These are phyloP conservation scores for Rhodinocichla rosea DNA, from an alignment of 2,113 vertebrate genomes.

Conservation along the genomic window DNA sequence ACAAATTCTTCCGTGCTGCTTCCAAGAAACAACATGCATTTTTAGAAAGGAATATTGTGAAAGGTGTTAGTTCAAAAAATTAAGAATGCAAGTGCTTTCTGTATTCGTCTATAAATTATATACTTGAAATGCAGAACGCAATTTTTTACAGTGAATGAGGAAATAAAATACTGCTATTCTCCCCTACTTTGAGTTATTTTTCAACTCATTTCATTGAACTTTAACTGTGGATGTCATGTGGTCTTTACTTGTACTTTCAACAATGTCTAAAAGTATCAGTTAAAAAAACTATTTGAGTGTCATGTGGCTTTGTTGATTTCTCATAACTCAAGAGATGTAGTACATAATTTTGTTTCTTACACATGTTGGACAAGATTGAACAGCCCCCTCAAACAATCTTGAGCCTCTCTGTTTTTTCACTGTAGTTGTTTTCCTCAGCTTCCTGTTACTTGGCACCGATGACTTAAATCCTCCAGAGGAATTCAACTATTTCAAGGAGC, in stretches of 20 bases:
- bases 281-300: background rate
- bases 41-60: background rate
- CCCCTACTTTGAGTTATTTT: background rate
- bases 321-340: background rate
- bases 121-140: background rate
- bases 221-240: background rate
- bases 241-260: conserved; percentile 22
- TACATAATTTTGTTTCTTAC: background rate
- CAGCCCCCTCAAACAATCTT: background rate
- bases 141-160: background rate
- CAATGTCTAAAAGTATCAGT: background rate
- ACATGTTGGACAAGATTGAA: background rate
- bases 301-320: background rate
- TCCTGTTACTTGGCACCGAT: background rate
- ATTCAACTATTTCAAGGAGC: conserved; percentile 21
- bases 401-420: background rate
- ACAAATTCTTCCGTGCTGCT: background rate
- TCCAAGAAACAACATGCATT: background rate
- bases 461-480: conserved; percentile 20
- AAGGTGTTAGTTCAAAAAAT: background rate
- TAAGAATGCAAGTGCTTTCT: background rate
- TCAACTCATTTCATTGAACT: conserved; percentile 26
- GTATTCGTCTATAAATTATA: background rate
- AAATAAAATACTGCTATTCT: background rate
- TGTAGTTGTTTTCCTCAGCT: background rate